phyloP scores from a whole-genome alignment of 2,888 invertebrate genomes.

The Eupithecia exiguata region DNA sequence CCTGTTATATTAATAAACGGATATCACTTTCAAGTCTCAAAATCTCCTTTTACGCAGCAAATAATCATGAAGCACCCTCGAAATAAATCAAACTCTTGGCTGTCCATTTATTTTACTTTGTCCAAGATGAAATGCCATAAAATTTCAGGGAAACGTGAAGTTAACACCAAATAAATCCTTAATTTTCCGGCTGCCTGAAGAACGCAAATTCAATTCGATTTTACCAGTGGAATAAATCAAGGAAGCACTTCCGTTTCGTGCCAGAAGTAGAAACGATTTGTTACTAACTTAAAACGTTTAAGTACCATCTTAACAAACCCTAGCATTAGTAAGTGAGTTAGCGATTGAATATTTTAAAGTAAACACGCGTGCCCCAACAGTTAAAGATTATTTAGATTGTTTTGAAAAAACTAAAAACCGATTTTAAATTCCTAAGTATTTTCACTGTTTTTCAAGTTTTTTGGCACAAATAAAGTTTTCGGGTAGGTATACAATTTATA shows the following conservation, averaged over 20 bases:
- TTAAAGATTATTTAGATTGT: too few relatives aligned
- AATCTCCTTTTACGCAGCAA: not conserved
- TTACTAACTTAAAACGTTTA: not conserved
- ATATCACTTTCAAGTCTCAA: not conserved
- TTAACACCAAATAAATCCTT: constrained; percentile 48
- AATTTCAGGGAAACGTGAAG: constrained; percentile 36
- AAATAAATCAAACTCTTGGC: constrained; percentile 31
- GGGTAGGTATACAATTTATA: too few relatives aligned
- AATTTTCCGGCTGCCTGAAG: constrained; percentile 44
- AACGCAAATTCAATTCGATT: constrained; percentile 53
- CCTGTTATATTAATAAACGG: not conserved
- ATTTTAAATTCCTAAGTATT: too few relatives aligned
- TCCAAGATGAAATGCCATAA: constrained; percentile 36
- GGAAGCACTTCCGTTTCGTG: constrained; percentile 8
- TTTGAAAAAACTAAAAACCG: too few relatives aligned
- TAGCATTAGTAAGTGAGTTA: not conserved
- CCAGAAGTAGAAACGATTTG: not conserved
- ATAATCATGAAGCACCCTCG: constrained; percentile 7
- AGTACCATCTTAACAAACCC: not conserved
- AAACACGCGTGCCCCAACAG: too few relatives aligned
- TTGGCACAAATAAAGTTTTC: too few relatives aligned
- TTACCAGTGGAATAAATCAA: constrained; percentile 37
- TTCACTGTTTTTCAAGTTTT: too few relatives aligned
- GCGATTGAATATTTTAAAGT: too few relatives aligned
- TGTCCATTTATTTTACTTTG: constrained; percentile 30